phyloP scores from a whole-genome alignment of 2,113 vertebrate genomes.

The Catharus minimus region DNA sequence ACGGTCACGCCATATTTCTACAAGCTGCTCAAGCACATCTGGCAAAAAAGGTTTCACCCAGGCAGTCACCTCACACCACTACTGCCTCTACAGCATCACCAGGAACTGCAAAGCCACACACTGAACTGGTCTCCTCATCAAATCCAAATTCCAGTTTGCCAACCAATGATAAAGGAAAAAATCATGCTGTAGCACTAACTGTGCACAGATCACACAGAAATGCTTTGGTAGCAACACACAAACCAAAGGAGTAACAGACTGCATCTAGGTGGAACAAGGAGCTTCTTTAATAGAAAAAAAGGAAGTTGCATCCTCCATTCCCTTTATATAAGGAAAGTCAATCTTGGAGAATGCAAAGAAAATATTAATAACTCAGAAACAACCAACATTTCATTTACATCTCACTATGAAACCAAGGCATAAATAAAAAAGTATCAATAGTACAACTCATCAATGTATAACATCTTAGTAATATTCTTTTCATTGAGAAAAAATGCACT shows the following conservation, averaged over 20 bases:
- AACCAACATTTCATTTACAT: neutral
- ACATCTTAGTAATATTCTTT: neutral
- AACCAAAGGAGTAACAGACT: neutral
- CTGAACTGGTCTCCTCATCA: neutral
- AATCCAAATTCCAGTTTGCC: neutral
- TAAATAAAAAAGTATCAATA: neutral
- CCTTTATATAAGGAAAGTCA: neutral
- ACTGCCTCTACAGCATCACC: neutral
- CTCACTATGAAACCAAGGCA: neutral
- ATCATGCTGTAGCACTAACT: fast-evolving
- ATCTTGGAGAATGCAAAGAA: neutral
- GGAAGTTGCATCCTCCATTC: neutral
- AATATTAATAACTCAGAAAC: neutral
- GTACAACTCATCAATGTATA: neutral
- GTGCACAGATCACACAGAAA: neutral
- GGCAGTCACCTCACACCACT: neutral
- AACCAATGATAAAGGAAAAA: neutral
- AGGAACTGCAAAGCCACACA: neutral
- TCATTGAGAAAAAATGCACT: neutral
- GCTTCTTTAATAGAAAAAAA: neutral
- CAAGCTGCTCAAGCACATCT: fast-evolving
- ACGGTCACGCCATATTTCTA: neutral
- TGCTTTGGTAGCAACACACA: neutral
- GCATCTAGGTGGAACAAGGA: neutral
- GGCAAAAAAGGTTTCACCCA: neutral